Percentiles rank a stretch among this genome's conserved stretches.
Evolutionary conservation across 2,888 invertebrate genomes (phyloP).

Genomic region (Rhaphigaster nebulosa): DNA sequence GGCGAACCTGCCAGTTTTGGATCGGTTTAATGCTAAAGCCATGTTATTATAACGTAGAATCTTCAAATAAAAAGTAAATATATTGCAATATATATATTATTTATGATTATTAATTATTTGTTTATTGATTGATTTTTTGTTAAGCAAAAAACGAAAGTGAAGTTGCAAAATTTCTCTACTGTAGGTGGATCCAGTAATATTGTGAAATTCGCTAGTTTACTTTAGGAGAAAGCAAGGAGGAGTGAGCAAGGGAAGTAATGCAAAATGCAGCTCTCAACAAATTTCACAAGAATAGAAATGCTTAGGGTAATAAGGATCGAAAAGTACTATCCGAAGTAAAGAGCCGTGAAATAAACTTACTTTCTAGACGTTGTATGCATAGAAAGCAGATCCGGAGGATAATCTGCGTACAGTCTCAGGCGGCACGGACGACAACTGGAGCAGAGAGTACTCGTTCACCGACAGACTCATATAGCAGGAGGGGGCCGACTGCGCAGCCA

Average conservation of each 20-base stretch:
- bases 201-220: background rate
- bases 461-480: slow-evolving; percentile 12
- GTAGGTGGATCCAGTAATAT: background rate
- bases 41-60: no score
- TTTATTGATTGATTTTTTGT: no score
- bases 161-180: no score
- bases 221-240: background rate
- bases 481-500: background rate
- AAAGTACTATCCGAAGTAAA: background rate
- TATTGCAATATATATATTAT: no score
- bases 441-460: slow-evolving; percentile 24
- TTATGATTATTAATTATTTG: no score
- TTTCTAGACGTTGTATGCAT: background rate
- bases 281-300: background rate
- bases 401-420: slow-evolving; percentile 1
- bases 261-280: slow-evolving; percentile 30
- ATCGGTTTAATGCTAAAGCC: no score
- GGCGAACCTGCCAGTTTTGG: no score
- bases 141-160: no score
- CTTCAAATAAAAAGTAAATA: no score
- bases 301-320: slow-evolving; percentile 7
- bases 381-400: slow-evolving; percentile 7
- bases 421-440: slow-evolving; percentile 28
- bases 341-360: slow-evolving; percentile 33
- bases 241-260: background rate